Base-by-base conservation (phyloP, 2,888 invertebrate species). In the Scaptomyza tumidula region DNA sequence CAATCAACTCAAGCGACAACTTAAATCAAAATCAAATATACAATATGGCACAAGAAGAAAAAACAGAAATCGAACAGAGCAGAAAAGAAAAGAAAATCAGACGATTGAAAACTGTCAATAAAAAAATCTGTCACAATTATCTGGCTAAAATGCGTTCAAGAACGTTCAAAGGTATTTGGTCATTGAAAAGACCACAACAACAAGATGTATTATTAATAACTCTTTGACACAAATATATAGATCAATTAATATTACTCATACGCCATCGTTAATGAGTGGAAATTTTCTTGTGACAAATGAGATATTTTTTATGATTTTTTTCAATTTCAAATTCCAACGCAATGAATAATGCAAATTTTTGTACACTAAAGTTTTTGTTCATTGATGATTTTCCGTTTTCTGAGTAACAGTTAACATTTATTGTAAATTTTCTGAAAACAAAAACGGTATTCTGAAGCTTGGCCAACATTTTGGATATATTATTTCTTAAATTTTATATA, bases 1-100 rank as follows among this genome's bases (percentile, higher is more conserved):
- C 82, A 83, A 59, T 75, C 80, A 86, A 83, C 84, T 67, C 71
- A 71, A 80, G 62, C 86, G 56, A 61, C 39, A 67, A 66, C 60
- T 33, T 48, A 59, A 66, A 52, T 66, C 56, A 44, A 60, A 76
- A 67, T 60, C 49, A 46, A 68, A 55, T 43, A 52, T 35, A 33
- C 6, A 53, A 14, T 37, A 48, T 44, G 58, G 24, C 49, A 48
- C 7, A 27, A 48, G 27, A 31, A 39, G 39, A 31, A 19, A 55
- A n/a, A 37, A 37, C n/a, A 27, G 41, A 59, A 64, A 50, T n/a
- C n/a, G 24, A 45, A 24, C 24, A 24, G 33, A 33, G 3, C 6
- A 7, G 7, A 48, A 49, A 52, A 49, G 37, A 43, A 61, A 56
- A 39, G 16, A 65, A 61, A 59, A 49, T 9, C 29, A 44, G 5